Conservation (phyloP, 2,113 vertebrate species). For the Neodon shergylaensis region DNA sequence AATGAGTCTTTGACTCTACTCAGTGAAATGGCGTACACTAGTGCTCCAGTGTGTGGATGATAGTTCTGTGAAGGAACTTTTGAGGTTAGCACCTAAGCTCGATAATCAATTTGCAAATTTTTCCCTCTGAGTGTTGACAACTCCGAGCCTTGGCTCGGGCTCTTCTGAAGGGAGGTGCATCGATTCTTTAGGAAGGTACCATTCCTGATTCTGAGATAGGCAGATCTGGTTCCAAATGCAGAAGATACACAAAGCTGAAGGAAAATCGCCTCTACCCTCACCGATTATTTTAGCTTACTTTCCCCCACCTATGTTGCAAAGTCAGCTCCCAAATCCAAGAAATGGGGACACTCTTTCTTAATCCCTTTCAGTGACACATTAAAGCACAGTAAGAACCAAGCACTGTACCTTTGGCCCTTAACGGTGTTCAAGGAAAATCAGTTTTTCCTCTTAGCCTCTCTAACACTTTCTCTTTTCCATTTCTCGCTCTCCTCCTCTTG, state of each 20-base stretch:
- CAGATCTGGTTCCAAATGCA: background rate
- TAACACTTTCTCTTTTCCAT: background rate
- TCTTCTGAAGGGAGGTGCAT: background rate
- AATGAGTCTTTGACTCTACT: background rate
- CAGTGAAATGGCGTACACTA: background rate
- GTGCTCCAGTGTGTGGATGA: background rate
- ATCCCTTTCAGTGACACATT: background rate
- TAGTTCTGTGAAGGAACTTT: background rate
- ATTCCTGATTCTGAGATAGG: background rate
- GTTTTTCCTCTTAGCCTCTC: background rate
- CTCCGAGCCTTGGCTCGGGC: background rate
- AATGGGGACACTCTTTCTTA: background rate
- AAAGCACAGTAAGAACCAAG: background rate
- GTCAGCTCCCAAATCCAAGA: background rate
- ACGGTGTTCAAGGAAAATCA: background rate
- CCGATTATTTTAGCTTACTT: background rate
- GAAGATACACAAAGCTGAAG: background rate
- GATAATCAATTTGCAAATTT: background rate
- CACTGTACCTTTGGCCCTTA: background rate
- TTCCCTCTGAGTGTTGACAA: background rate
- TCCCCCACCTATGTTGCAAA: background rate
- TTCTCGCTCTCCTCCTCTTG: accelerated
- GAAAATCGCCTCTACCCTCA: background rate
- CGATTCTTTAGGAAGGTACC: background rate
- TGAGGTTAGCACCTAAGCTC: background rate